Conservation (phyloP, 2,113 vertebrate species). For the Cettia cetti region DNA sequence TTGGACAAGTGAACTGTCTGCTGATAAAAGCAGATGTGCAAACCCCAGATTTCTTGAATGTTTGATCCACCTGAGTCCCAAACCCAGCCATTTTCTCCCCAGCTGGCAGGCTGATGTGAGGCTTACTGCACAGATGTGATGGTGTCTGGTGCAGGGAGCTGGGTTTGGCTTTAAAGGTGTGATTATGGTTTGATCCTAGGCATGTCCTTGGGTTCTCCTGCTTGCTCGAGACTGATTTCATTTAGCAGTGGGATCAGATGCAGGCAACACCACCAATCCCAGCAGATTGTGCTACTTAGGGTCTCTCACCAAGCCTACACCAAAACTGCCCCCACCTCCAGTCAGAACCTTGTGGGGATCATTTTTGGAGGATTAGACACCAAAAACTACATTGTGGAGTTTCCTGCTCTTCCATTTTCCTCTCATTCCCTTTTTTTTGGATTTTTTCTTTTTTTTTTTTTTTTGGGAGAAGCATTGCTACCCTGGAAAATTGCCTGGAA, state of each 20-base stretch:
- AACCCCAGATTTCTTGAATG: not conserved
- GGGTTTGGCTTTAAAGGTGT: not conserved
- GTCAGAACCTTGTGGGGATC: not conserved
- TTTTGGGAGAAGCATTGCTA: not conserved
- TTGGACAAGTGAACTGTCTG: conserved; percentile 24
- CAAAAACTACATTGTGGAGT: accelerated
- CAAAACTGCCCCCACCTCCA: not conserved
- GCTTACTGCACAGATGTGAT: accelerated
- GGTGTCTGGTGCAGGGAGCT: not conserved
- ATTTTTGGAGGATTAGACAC: not conserved
- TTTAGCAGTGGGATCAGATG: not conserved
- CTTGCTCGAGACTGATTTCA: not conserved
- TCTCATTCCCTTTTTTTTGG: not conserved
- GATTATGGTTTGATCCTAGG: not conserved
- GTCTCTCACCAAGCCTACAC: not conserved
- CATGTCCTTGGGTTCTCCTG: not conserved
- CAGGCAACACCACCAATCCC: not conserved
- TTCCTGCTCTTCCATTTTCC: not conserved
- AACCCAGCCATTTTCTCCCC: not conserved
- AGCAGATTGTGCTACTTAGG: not conserved
- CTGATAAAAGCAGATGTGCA: conserved; percentile 36
- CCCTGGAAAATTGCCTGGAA: not conserved
- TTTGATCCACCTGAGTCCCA: not conserved
- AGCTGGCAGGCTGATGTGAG: not conserved
- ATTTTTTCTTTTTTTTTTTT: too few relatives aligned